Conservation (phyloP, 2,888 invertebrate species). For the Lycia hirtaria region DNA sequence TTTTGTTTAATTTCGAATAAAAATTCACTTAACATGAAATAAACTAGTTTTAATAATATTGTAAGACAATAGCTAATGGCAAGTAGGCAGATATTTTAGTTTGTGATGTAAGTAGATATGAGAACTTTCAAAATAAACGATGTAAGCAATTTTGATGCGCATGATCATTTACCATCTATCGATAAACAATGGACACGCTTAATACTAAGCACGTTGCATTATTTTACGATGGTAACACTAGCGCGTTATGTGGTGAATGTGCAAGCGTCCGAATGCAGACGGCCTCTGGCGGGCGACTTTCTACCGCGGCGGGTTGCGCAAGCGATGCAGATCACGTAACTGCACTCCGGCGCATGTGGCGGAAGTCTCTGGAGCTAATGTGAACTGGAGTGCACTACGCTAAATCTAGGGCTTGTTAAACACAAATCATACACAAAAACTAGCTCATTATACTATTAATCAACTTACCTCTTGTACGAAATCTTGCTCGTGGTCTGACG, state of each 20-base stretch:
- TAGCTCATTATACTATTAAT: constrained; percentile 27
- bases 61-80: too few relatives aligned
- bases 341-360: constrained; percentile 75
- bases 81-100: too few relatives aligned
- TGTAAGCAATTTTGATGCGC: constrained; percentile 43
- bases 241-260: constrained; percentile 67
- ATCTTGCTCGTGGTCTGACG: constrained; percentile 88
- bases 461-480: constrained; percentile 92
- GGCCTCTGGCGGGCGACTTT: constrained; percentile 75
- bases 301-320: constrained; percentile 77
- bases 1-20: too few relatives aligned
- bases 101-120: too few relatives aligned
- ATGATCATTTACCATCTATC: constrained; percentile 32
- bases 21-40: too few relatives aligned
- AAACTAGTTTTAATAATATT: too few relatives aligned
- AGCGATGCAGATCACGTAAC: constrained; percentile 83
- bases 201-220: constrained; percentile 55
- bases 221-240: constrained; percentile 67
- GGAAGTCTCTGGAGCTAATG: constrained; percentile 80
- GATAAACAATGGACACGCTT: constrained; percentile 55
- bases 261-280: constrained; percentile 75
- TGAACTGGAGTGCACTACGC: constrained; percentile 63
- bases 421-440: constrained; percentile 36
- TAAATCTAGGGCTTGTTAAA: constrained; percentile 58
- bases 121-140: too few relatives aligned